phyloP scores from a whole-genome alignment of 2,113 vertebrate genomes.

The Pelvicachromis taeniatus region DNA sequence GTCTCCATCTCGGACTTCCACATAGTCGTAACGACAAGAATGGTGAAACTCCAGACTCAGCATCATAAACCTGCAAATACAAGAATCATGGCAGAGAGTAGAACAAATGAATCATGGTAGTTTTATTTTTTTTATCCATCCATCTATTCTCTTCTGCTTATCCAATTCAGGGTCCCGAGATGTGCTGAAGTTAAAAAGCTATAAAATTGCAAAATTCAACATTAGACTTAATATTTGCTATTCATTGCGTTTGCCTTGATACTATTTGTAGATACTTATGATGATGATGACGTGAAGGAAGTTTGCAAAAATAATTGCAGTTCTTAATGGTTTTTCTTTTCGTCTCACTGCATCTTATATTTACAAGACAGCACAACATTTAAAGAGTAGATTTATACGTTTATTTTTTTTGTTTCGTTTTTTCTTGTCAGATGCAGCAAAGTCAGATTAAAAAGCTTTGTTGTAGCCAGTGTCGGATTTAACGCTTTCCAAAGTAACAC shows the following conservation, averaged over 20 bases:
- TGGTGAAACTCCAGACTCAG: conserved; percentile 93
- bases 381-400: not conserved
- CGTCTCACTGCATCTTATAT: not conserved
- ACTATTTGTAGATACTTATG: not conserved
- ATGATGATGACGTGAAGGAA: not conserved
- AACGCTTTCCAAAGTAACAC: not conserved
- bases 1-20: conserved; percentile 92
- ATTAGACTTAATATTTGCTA: not conserved
- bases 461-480: not conserved
- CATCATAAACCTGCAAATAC: conserved; percentile 86
- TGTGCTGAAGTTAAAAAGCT: not conserved
- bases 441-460: not conserved
- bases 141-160: not conserved
- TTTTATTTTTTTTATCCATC: not conserved
- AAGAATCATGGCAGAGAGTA: not conserved
- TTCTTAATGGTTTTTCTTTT: not conserved
- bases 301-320: fast-evolving
- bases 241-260: not conserved
- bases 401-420: not conserved
- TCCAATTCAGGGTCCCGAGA: not conserved
- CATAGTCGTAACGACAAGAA: conserved; percentile 92
- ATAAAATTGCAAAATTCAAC: not conserved
- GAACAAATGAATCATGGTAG: not conserved
- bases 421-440: not conserved
- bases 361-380: not conserved